Base-by-base conservation (phyloP, 64 coral and sea anemone genomes). In the Montipora efflorescens region DNA sequence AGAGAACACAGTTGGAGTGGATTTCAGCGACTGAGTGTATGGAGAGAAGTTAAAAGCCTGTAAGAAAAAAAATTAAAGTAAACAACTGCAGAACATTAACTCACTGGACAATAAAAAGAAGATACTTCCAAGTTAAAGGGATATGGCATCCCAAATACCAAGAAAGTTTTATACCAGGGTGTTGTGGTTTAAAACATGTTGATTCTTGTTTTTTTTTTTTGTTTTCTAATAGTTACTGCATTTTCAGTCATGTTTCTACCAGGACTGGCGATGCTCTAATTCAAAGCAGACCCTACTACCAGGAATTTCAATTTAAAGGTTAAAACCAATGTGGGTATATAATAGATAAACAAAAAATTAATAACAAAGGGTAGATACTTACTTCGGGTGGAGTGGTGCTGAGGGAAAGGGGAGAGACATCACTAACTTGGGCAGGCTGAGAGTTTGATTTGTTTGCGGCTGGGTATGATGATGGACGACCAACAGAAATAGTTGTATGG, bases 361-460 rank as follows among this genome's bases (percentile, higher is more conserved):
- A 55, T 5, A 55, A 45, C n/a, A 10, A 36, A 67, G 20, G 18
- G 0, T 45, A 68, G 52, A 36, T 15, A 72, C 82, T 77, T 67
- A 98, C 96, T 84, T 98, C 96, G 50, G 96, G 96, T 11, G 96
- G 96, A 28, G 96, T 98, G 52, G 88, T 90, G 52, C 96, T 98
- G 15, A 98, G 89, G 1, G 96, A 75, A 15, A 98, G 87, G 9
- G 89, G 79, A 0, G 96, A 98, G 15, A 87, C 96, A 73, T 98
- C 96, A 48, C 89, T 89, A 49, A 93, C 90, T 92, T 77, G 91
- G 79, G 18, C 61, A 14, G 8, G 61, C 13, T 64, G 61, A 16
- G 61, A 90, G 11, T 43, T 78, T 18, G 74, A 67, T 79, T 92
- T 93, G 46, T 43, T 66, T 14, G 95, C 78, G 10, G 80, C 52